Evolutionary conservation across 2,888 invertebrate species (phyloP).

Genomic region (Laspeyria flexula): DNA sequence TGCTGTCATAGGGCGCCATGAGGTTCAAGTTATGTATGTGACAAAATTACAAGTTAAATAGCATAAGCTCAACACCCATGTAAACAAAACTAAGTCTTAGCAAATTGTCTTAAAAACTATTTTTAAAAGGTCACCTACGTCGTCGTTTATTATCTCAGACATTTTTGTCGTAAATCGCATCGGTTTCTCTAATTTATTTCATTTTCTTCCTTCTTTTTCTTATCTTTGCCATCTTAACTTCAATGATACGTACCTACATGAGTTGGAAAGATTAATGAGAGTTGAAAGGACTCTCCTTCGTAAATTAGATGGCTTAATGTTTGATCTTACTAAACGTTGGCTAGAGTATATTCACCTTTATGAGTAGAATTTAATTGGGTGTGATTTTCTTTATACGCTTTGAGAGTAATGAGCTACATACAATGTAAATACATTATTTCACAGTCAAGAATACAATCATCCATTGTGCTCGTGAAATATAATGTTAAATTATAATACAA

Average conservation of each 20-base stretch:
- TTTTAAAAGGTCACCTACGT: background rate
- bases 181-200: conserved; percentile 21
- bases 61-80: background rate
- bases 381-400: background rate
- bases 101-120: background rate
- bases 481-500: too few relatives aligned
- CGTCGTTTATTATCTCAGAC: conserved; percentile 5
- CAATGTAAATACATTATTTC: too few relatives aligned
- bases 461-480: too few relatives aligned
- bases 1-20: too few relatives aligned
- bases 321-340: background rate
- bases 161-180: conserved; percentile 14
- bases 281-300: conserved; percentile 16
- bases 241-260: conserved; percentile 1
- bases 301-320: conserved; percentile 10
- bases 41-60: background rate
- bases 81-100: background rate
- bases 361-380: background rate
- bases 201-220: conserved; percentile 11
- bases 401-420: too few relatives aligned
- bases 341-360: background rate
- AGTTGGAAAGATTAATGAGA: conserved; percentile 26
- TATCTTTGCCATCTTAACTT: conserved; percentile 11
- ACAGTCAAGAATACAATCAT: too few relatives aligned
- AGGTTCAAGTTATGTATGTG: too few relatives aligned